Evolutionary conservation across 2,888 invertebrate genomes (phyloP), one percentile per base, ranked within the genome.

Genomic region (Heliconius cydno): DNA sequence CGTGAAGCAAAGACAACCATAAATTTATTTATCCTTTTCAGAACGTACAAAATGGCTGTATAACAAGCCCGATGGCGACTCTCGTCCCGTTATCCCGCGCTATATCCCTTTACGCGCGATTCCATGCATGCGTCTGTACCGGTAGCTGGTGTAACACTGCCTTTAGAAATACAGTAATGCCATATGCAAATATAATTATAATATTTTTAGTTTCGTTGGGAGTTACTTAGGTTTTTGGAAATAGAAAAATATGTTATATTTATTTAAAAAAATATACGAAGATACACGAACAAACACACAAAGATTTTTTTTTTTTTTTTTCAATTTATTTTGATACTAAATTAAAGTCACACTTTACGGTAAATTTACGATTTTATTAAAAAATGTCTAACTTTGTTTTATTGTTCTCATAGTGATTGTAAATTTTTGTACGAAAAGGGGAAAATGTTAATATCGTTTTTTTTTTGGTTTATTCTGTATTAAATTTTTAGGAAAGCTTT

Each of bases 111-210:
- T 94, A 87, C 85, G 91, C 93, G 1, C 88, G 93, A 1, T 92
- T 93, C 85, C 91, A 92, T 82, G 92, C 90, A 2, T 94, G 94
- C 85, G 94, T 94, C 10, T 94, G 94, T 76, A 87, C 86, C 0
- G 88, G 89, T 1, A 88, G 83, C 76, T 91, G 91, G 88, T 93
- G 93, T 82, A 94, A 94, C 80, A 15, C 52, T 2, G 80, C 78
- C 7, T 12, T 41, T 15, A 52, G 1, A 3, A 74, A 41, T 60
- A 34, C 52, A 63, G 78, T 71, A 9, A 78, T 66, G 67, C 70
- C 30, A 28, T 46, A 41, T 28, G 22, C 15, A 25, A 41, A 12
- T 10, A 28, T 65, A 25, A 57, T 25, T 60, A 73, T 25, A 2
- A 22, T 66, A 41, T 75, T 28, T 12, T 6, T 75, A 75, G 13